Evolutionary conservation across 2,797 vertebrate species (phyloP).

Genomic region (Enteromius thamalakanensis): DNA sequence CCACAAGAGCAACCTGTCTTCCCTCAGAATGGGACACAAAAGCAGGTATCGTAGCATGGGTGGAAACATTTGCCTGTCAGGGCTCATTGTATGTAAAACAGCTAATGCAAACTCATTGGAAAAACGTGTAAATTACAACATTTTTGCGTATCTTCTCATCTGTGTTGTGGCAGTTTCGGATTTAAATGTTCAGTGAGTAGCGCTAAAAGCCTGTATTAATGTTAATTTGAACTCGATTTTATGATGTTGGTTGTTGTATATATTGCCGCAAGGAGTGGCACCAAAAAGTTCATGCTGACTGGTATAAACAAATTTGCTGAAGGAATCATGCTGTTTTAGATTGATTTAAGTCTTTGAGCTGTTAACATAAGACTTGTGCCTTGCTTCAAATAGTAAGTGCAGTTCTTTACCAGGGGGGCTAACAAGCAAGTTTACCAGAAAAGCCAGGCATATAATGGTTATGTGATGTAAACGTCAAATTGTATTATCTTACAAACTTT

Average conservation of each 20-base stretch:
- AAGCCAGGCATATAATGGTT: background rate
- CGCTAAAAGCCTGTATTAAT: background rate
- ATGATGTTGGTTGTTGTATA: background rate
- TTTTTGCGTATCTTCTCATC: background rate
- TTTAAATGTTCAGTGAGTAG: background rate
- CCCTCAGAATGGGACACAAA: conserved; percentile 69
- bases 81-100: background rate
- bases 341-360: background rate
- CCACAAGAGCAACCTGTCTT: conserved; percentile 64
- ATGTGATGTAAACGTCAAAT: background rate
- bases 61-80: background rate
- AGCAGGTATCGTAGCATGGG: conserved; percentile 66
- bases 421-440: background rate
- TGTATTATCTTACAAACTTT: background rate
- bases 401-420: background rate
- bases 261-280: too few relatives aligned
- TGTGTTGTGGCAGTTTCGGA: background rate
- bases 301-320: background rate
- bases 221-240: background rate
- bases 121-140: background rate
- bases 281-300: background rate
- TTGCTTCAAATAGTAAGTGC: too few relatives aligned
- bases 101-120: background rate
- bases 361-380: background rate
- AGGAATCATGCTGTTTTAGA: background rate